Evolutionary conservation across 2,888 invertebrate species (phyloP), one percentile per base, ranked within the genome.

Genomic region (Timema cristinae): DNA sequence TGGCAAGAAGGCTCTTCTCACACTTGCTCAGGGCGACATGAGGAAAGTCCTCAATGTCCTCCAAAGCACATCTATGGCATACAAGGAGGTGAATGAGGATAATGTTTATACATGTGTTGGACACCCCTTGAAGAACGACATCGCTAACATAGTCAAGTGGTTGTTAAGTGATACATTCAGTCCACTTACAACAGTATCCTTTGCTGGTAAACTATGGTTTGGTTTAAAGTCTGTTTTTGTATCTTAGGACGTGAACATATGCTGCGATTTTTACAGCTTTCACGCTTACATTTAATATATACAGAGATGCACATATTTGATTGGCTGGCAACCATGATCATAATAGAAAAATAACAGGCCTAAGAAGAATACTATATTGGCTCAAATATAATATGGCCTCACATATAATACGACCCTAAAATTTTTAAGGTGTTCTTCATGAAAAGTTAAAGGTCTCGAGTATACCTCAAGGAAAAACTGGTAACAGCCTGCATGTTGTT

Each of bases 11-110:
- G 97, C 98, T 0, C 82, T 99, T 6, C 85, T 98, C 75, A 91
- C 92, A 0, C 85, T 99, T 2, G 93, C 97, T 0, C 92, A 92
- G 73, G 99, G 99, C 11, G 99, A 99, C 83, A 99, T 99, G 99
- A 88, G 99, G 77, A 95, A 94, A 82, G 96, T 98, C 0, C 83
- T 99, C 47, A 99, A 99, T 83, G 93, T 98, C 47, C 85, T 99
- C 68, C 98, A 99, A 85, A 96, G 97, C 84, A 95, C 97, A 11
- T 93, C 94, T 83, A 90, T 98, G 83, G 97, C 98, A 2, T 96
- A 92, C 82, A 91, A 92, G 77, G 85, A 87, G 76, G 94, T 99
- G 51, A 93, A 90, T 49, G 97, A 97, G 83, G 91, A 93, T 76
- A 92, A 91, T 81, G 98, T 94, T 5, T 99, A 99, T 82, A 90